These are phyloP conservation scores for Sitodiplosis mosellana DNA, from an alignment of 1,140 invertebrate species.

Conservation along the genomic window DNA sequence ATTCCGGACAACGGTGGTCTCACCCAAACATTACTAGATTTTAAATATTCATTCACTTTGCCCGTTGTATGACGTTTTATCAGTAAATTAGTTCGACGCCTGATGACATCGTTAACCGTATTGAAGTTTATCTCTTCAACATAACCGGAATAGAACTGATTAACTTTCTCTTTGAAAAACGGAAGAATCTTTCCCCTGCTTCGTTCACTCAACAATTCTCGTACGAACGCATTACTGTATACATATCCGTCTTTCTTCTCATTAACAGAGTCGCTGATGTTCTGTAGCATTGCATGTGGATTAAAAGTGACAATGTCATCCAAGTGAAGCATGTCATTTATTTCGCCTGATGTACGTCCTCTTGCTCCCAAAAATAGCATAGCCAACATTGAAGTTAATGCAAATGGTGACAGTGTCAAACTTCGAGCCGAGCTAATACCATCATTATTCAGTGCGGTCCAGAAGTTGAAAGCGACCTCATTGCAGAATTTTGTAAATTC, in stretches of 20 bases:
- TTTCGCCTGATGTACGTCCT: slow-evolving; percentile 71
- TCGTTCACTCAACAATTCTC: slow-evolving; percentile 59
- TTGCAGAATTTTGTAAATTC: slow-evolving; percentile 61
- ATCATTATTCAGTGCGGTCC: slow-evolving; percentile 45
- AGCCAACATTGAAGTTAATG: slow-evolving; percentile 60
- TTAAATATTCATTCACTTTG: slow-evolving; percentile 54
- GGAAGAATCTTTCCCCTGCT: slow-evolving; percentile 56
- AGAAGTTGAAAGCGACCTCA: slow-evolving; percentile 63
- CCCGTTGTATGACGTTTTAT: slow-evolving; percentile 60
- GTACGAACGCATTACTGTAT: slow-evolving; percentile 51
- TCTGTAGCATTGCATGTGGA: slow-evolving; percentile 66
- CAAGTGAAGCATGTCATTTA: slow-evolving; percentile 67
- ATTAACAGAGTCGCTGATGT: slow-evolving; percentile 57
- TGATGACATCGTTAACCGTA: slow-evolving; percentile 52
- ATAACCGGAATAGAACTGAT: slow-evolving; percentile 67
- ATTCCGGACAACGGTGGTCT: slow-evolving; percentile 56
- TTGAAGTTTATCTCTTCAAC: slow-evolving; percentile 70
- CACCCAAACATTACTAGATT: slow-evolving; percentile 44
- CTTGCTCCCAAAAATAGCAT: slow-evolving; percentile 77
- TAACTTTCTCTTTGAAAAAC: slow-evolving; percentile 68
- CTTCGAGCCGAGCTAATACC: slow-evolving; percentile 53
- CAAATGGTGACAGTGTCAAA: slow-evolving; percentile 68
- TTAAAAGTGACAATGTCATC: slow-evolving; percentile 78
- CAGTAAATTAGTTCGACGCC: slow-evolving; percentile 55
- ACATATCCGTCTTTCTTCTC: slow-evolving; percentile 43